Conservation (phyloP, 2,113 vertebrate species). For the human (Homo sapiens) region DNA sequence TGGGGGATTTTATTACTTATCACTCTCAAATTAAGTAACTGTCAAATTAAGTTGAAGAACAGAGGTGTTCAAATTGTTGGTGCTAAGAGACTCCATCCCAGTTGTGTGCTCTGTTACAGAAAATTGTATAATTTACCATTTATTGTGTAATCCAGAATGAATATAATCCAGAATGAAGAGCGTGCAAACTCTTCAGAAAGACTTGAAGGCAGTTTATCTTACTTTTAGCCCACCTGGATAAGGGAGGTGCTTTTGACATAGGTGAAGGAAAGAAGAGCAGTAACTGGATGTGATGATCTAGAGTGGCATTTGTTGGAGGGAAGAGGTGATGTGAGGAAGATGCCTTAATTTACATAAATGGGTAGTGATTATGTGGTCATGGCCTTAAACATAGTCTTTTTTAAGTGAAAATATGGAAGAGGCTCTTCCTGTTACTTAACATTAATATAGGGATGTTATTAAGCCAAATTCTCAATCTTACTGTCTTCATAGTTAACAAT, state of each 20-base stretch:
- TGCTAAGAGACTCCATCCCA: constrained; percentile 6
- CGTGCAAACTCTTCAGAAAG: not conserved
- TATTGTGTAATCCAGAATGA: not conserved
- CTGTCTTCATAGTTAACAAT: constrained; percentile 24
- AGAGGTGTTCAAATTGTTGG: constrained; percentile 39
- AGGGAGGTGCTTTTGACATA: constrained; percentile 35
- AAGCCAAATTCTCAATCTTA: constrained; percentile 37
- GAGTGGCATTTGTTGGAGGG: not conserved
- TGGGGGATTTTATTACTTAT: constrained; percentile 32
- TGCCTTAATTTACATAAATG: constrained; percentile 5
- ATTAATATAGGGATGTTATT: constrained; percentile 11
- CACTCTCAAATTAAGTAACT: not conserved
- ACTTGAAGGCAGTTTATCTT: constrained; percentile 22
- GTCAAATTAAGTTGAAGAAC: constrained; percentile 33
- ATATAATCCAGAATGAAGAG: too few species aligned
- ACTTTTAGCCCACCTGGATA: constrained; percentile 4
- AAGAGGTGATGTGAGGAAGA: not conserved
- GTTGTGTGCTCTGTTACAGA: constrained; percentile 20
- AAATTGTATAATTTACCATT: constrained; percentile 36
- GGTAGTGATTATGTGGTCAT: not conserved
- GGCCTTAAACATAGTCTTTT: not conserved
- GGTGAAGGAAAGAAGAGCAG: constrained; percentile 25
- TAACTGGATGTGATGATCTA: not conserved
- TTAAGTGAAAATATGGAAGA: constrained; percentile 45
- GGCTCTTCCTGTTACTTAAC: not conserved